Conservation (phyloP, 2,113 vertebrate species). For the Toxostoma redivivum region DNA sequence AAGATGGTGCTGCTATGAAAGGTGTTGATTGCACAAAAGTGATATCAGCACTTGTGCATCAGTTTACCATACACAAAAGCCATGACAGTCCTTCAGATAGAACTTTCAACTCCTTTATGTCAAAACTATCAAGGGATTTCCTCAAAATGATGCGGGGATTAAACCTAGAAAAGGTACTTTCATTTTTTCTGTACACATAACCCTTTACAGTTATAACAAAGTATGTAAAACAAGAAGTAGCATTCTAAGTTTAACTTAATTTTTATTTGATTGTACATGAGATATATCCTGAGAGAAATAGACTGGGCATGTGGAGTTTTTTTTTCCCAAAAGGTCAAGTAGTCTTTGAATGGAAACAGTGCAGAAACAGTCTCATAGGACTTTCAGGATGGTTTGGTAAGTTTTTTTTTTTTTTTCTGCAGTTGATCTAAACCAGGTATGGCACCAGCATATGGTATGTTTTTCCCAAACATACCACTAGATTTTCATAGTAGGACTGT, state of each 20-base stretch:
- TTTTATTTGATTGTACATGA: not conserved
- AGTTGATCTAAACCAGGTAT: constrained; percentile 45
- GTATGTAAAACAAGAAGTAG: not conserved
- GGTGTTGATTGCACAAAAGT: not conserved
- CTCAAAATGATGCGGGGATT: not conserved
- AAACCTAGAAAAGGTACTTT: not conserved
- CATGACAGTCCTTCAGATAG: not conserved
- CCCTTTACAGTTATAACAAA: not conserved
- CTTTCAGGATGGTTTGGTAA: constrained; percentile 6
- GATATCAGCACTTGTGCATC: not conserved
- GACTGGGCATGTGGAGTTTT: not conserved
- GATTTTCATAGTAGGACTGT: not conserved
- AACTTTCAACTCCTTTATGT: not conserved
- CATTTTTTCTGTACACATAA: not conserved
- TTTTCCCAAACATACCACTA: not conserved
- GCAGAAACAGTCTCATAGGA: not conserved
- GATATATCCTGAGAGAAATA: not conserved
- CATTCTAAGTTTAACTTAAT: not conserved
- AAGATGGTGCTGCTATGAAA: not conserved
- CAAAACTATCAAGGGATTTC: not conserved
- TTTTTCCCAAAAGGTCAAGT: constrained; percentile 26
- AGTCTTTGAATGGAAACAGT: not conserved
- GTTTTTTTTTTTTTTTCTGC: not conserved
- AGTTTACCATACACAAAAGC: not conserved
- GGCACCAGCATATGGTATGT: constrained; percentile 4